phyloP scores from a whole-genome alignment of 2,113 vertebrate species.

The human (Homo sapiens) region GRCh38 chr15:35774501-35775000 shows the following conservation, averaged over 20 bases:
- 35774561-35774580: neutral
- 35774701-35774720: conserved; percentile 49
- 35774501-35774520: neutral
- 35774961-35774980: neutral
- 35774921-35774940: conserved; percentile 85
- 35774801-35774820: conserved; percentile 98
- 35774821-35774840: conserved; percentile 97
- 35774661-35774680: neutral
- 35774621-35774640: neutral
- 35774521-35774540: neutral
- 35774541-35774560: neutral
- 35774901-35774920: conserved; percentile 93
- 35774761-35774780: conserved; percentile 27
- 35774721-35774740: neutral
- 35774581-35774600: neutral
- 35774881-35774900: conserved; percentile 99
- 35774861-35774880: conserved; percentile 99
- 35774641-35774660: neutral
- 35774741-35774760: neutral
- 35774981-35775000: neutral
- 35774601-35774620: neutral
- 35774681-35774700: conserved; percentile 10
- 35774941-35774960: conserved; percentile 83
- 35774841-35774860: conserved; percentile 98
- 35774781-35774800: conserved; percentile 80